A percentile compares a stretch with the other conserved stretches of the same genome.
Conservation (phyloP, 2,888 invertebrate genomes). For the Dolichopus griseipennis region DNA sequence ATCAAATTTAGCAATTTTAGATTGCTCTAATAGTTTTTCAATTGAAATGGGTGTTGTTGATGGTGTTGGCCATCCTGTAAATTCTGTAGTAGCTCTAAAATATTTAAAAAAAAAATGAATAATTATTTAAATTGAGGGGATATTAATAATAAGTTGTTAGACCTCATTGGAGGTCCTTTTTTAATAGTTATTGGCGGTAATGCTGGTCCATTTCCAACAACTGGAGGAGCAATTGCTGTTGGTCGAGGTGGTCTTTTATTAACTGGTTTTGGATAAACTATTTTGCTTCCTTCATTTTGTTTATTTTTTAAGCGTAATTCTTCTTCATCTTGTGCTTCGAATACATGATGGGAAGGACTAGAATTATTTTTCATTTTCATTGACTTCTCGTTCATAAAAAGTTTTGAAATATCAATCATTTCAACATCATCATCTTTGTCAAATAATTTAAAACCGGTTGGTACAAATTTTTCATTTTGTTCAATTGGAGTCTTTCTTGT, state of each 20-base stretch:
- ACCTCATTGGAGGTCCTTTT: constrained; percentile 79
- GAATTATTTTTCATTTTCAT: constrained; percentile 43
- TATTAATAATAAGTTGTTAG: no score
- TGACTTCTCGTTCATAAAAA: constrained; percentile 52
- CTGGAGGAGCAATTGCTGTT: constrained; percentile 49
- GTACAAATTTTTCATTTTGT: constrained; percentile 49
- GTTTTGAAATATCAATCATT: constrained; percentile 46
- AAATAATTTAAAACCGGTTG: constrained; percentile 48
- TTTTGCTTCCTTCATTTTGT: constrained; percentile 50
- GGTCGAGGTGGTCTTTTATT: constrained; percentile 49
- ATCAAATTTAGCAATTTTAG: constrained; percentile 50
- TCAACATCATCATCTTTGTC: constrained; percentile 22
- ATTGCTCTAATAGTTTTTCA: constrained; percentile 64
- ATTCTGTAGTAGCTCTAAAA: constrained; percentile 71
- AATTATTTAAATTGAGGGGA: no score
- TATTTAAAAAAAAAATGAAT: no score
- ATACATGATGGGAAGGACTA: constrained; percentile 50
- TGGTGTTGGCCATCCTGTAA: constrained; percentile 84
- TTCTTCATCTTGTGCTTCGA: constrained; percentile 38
- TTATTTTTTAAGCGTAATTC: constrained; percentile 23
- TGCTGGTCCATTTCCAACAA: constrained; percentile 43
- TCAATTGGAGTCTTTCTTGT: constrained; percentile 17
- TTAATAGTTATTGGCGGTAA: constrained; percentile 59
- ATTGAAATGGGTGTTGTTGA: constrained; percentile 80
- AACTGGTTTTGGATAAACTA: constrained; percentile 64